Evolutionary conservation across 2,113 vertebrate species (phyloP).

Genomic region (Ciconia boyciana): DNA sequence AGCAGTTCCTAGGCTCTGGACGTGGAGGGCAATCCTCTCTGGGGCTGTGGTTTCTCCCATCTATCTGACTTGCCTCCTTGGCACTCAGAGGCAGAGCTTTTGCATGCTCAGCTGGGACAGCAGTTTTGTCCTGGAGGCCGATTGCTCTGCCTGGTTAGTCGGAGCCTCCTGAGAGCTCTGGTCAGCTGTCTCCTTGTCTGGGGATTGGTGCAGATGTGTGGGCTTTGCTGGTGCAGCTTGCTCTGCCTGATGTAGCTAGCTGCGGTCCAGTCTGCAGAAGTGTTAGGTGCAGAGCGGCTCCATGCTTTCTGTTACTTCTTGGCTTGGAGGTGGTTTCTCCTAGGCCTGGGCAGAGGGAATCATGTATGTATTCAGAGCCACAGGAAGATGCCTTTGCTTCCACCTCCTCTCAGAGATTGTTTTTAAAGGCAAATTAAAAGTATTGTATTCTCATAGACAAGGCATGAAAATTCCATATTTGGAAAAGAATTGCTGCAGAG

Average conservation of each 20-base stretch:
- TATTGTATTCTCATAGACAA: conserved; percentile 54
- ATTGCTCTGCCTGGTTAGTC: background rate
- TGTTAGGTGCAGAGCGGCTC: rapidly evolving
- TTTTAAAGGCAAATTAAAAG: conserved; percentile 50
- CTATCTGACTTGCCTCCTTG: background rate
- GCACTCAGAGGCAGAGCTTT: background rate
- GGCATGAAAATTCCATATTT: conserved; percentile 70
- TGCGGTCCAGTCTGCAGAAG: background rate
- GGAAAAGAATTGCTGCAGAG: conserved; percentile 66
- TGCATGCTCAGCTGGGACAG: background rate
- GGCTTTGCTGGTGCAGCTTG: background rate
- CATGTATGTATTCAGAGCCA: background rate
- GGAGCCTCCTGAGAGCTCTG: background rate
- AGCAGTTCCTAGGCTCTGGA: background rate
- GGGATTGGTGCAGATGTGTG: background rate
- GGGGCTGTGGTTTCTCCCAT: background rate
- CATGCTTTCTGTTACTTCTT: rapidly evolving
- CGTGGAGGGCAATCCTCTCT: rapidly evolving
- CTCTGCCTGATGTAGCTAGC: rapidly evolving
- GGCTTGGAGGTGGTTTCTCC: background rate
- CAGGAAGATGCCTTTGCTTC: background rate
- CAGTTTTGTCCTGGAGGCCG: background rate
- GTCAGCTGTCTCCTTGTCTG: background rate
- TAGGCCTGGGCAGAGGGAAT: background rate
- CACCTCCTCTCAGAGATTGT: background rate